Conservation (phyloP, 2,113 vertebrate species). For the Mastomys natalensis region DNA sequence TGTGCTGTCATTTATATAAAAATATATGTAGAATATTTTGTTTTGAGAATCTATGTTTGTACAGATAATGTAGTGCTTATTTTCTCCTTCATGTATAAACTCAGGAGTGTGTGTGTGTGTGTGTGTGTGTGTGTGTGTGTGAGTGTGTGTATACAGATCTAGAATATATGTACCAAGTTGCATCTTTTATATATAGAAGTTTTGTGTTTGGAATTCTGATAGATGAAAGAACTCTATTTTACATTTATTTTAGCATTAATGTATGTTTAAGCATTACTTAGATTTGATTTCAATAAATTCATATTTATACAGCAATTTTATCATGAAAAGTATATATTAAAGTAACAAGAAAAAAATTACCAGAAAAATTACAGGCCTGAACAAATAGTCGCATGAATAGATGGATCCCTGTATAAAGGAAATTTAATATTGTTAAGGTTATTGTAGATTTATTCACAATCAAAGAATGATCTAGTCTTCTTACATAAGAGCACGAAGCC, state of each 20-base stretch:
- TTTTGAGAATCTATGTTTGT: neutral
- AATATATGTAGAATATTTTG: neutral
- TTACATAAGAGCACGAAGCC: neutral
- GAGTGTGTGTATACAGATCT: neutral
- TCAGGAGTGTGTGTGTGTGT: neutral
- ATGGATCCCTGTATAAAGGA: conserved; percentile 21
- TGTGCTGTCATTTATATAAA: conserved; percentile 44
- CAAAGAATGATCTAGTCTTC: conserved; percentile 41
- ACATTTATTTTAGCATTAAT: conserved; percentile 22
- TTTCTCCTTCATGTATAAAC: conserved; percentile 1
- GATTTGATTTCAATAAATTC: conserved; percentile 52
- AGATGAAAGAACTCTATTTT: conserved; percentile 23
- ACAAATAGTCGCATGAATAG: neutral
- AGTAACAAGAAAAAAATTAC: neutral
- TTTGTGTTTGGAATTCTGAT: neutral
- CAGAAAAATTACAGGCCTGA: conserved; percentile 17
- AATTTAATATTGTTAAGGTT: conserved; percentile 28
- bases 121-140: neutral
- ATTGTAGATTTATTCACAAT: conserved; percentile 37
- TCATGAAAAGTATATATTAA: conserved; percentile 34
- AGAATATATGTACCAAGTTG: conserved; percentile 42
- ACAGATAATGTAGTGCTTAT: neutral
- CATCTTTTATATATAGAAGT: conserved; percentile 27
- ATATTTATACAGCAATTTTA: conserved; percentile 39
- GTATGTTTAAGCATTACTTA: conserved; percentile 10